Percentiles rank a stretch among this genome's conserved stretches.
These are phyloP conservation scores for Brachirus orientalis DNA, from an alignment of 2,113 vertebrate genomes.

Conservation along the genomic window DNA sequence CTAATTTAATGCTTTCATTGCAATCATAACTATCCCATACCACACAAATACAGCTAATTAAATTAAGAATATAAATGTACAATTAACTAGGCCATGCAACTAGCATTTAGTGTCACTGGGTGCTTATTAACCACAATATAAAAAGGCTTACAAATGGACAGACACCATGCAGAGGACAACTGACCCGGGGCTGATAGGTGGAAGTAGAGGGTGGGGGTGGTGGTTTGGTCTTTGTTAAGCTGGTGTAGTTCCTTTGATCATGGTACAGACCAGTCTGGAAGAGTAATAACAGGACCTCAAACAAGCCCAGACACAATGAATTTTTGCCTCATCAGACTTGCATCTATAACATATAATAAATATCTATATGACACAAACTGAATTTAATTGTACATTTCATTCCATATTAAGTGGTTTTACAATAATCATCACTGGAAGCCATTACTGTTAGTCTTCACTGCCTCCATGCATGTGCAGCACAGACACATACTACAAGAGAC, in stretches of 20 bases:
- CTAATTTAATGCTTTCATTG: too few species aligned
- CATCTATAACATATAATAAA: conserved; percentile 7
- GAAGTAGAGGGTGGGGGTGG: conserved; percentile 60
- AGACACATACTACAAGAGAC: conserved; percentile 13
- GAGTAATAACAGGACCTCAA: conserved; percentile 52
- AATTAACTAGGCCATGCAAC: too few species aligned
- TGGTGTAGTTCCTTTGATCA: conserved; percentile 94
- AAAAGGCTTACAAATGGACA: conserved; percentile 6
- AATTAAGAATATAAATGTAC: too few species aligned
- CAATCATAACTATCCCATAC: too few species aligned
- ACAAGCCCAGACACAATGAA: conserved; percentile 17
- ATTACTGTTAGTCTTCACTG: conserved; percentile 14
- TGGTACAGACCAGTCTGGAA: conserved; percentile 91
- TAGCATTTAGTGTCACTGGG: too few species aligned
- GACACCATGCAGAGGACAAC: conserved; percentile 39
- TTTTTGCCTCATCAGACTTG: background rate
- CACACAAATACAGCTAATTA: too few species aligned
- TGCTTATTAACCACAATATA: background rate
- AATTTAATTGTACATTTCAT: conserved; percentile 5
- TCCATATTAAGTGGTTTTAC: conserved; percentile 1
- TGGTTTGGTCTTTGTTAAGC: conserved; percentile 88
- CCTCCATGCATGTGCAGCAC: conserved; percentile 31
- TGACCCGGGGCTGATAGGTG: conserved; percentile 77
- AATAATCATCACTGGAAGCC: conserved; percentile 38
- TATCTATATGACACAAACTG: conserved; percentile 1